Percentiles rank a stretch among this genome's conserved stretches.
These are phyloP conservation scores for Fistularia tabacaria DNA, from an alignment of 2,797 vertebrate species.

Conservation along the genomic window DNA sequence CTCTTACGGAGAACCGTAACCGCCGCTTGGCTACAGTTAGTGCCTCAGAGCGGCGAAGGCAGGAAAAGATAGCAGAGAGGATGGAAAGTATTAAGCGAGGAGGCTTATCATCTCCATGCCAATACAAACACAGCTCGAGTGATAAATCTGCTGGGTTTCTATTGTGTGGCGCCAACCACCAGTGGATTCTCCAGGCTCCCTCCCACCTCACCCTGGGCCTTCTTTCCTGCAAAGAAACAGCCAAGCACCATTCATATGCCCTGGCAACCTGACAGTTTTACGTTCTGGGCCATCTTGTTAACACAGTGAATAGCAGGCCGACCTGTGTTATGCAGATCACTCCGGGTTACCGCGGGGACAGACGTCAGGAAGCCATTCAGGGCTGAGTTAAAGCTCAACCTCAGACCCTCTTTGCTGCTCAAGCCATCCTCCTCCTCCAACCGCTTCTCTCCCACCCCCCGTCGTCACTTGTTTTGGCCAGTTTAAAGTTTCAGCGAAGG, in stretches of 20 bases:
- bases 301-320: constrained; percentile 72
- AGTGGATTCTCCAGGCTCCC: constrained; percentile 45
- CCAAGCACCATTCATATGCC: constrained; percentile 71
- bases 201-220: constrained; percentile 44
- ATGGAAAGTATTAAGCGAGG: constrained; percentile 19
- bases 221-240: constrained; percentile 46
- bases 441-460: not conserved
- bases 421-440: constrained; percentile 12
- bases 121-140: constrained; percentile 43
- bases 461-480: constrained; percentile 21
- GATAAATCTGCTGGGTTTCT: constrained; percentile 60
- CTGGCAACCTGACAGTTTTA: constrained; percentile 71
- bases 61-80: constrained; percentile 10
- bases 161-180: constrained; percentile 61
- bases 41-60: not conserved
- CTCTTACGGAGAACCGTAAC: no score
- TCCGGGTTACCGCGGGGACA: constrained; percentile 79
- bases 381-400: constrained; percentile 62
- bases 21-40: no score
- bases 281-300: constrained; percentile 80
- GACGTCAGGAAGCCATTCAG: constrained; percentile 67
- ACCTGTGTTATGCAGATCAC: constrained; percentile 81
- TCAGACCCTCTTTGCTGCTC: constrained; percentile 30
- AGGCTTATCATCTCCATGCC: constrained; percentile 38
- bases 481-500: constrained; percentile 53